phyloP scores from a whole-genome alignment of 1,140 invertebrate species.

The Macrocentrus cingulum region DNA sequence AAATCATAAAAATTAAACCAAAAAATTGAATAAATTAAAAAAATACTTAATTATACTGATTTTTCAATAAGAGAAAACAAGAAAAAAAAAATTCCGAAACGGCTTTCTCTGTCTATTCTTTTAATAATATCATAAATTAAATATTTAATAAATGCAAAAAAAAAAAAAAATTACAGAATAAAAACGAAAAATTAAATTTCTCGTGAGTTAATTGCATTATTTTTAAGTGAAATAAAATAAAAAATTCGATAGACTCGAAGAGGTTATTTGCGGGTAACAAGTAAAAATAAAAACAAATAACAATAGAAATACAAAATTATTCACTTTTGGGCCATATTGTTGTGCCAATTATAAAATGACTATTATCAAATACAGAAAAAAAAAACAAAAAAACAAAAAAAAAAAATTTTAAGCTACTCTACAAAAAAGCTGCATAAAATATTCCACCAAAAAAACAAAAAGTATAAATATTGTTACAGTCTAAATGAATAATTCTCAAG shows the following conservation, averaged over 20 bases:
- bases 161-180: no score
- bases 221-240: constrained; percentile 5
- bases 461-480: no score
- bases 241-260: constrained; percentile 29
- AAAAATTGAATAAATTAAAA: constrained; percentile 11
- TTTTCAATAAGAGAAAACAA: no score
- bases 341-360: constrained; percentile 30
- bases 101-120: no score
- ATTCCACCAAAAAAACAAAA: no score
- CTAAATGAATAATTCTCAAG: constrained; percentile 36
- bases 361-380: constrained; percentile 24
- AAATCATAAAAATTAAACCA: background rate
- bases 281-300: background rate
- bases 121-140: no score
- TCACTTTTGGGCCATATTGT: constrained; percentile 29
- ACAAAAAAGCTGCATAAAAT: no score
- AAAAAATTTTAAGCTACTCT: background rate
- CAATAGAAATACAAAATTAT: background rate
- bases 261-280: constrained; percentile 11
- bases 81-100: no score
- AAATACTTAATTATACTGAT: no score
- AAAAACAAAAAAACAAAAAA: constrained; percentile 9
- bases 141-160: no score
- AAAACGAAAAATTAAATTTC: no score
- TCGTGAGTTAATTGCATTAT: background rate